These are phyloP conservation scores for Takifugu rubripes DNA, from an alignment of 2,797 vertebrate genomes.

Conservation along the genomic window DNA sequence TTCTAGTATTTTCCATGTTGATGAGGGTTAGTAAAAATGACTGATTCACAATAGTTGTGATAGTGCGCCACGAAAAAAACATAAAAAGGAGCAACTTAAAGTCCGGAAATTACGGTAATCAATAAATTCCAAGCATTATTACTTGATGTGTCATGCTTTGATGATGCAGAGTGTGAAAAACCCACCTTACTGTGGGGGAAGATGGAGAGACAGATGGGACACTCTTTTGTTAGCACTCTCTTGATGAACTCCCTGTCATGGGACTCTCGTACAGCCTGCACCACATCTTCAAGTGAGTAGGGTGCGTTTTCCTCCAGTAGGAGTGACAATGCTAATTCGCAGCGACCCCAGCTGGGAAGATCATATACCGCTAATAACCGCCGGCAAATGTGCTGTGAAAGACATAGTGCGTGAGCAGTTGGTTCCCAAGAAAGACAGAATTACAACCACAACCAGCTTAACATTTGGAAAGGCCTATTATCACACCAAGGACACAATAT, in stretches of 20 bases:
- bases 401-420: neutral
- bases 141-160: too few relatives aligned
- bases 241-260: slow-evolving; percentile 83
- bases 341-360: slow-evolving; percentile 88
- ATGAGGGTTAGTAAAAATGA: too few relatives aligned
- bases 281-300: slow-evolving; percentile 80
- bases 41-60: too few relatives aligned
- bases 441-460: too few relatives aligned
- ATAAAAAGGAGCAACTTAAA: too few relatives aligned
- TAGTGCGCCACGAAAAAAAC: too few relatives aligned
- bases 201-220: slow-evolving; percentile 73
- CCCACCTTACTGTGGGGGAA: slow-evolving; percentile 81
- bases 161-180: neutral
- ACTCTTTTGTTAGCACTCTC: slow-evolving; percentile 83
- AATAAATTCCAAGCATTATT: too few relatives aligned
- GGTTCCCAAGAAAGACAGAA: neutral
- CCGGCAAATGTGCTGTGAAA: slow-evolving; percentile 78
- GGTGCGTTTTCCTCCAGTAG: slow-evolving; percentile 76
- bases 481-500: too few relatives aligned
- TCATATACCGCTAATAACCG: slow-evolving; percentile 82
- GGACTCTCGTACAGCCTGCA: slow-evolving; percentile 83
- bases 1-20: too few relatives aligned
- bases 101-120: too few relatives aligned
- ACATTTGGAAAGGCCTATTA: too few relatives aligned
- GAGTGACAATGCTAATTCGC: slow-evolving; percentile 80